A percentile compares a stretch with the other conserved stretches of the same genome.
These are phyloP conservation scores for Aromia moschata DNA, from an alignment of 2,888 invertebrate species.

Conservation along the genomic window DNA sequence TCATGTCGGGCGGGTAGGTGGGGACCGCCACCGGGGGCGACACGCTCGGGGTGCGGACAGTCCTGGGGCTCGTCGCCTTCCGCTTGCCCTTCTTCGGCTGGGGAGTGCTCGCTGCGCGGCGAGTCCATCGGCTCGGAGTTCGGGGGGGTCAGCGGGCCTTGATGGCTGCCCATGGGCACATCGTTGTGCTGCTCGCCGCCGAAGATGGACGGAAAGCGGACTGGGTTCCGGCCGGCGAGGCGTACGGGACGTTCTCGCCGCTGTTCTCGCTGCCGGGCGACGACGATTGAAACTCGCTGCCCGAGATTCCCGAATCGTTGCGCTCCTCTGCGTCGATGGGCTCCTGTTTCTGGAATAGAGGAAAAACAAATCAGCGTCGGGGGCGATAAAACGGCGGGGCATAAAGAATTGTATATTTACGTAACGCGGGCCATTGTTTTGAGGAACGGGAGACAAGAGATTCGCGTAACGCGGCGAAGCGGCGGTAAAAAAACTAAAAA, in stretches of 20 bases:
- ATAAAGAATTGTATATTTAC: constrained; percentile 42
- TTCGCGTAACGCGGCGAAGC: constrained; percentile 41
- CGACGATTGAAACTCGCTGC: constrained; percentile 70
- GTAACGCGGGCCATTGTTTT: constrained; percentile 40
- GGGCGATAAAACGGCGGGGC: constrained; percentile 17
- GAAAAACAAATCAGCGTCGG: constrained; percentile 1
- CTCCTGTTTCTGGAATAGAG: constrained; percentile 68
- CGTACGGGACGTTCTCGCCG: constrained; percentile 43
- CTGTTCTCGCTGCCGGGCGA: constrained; percentile 68
- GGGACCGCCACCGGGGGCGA: constrained; percentile 48
- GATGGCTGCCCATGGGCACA: constrained; percentile 11
- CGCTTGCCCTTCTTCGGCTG: constrained; percentile 2
- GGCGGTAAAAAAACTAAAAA: constrained; percentile 45
- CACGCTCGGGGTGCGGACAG: constrained; percentile 59
- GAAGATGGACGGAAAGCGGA: too few relatives aligned
- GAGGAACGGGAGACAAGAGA: constrained; percentile 38
- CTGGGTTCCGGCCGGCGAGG: constrained; percentile 28
- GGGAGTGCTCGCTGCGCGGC: constrained; percentile 34
- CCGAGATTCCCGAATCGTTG: constrained; percentile 71
- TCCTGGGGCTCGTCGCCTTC: constrained; percentile 48
- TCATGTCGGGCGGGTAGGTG: constrained; percentile 52
- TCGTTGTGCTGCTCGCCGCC: background rate
- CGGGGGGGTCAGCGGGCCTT: constrained; percentile 68
- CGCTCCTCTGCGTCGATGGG: constrained; percentile 59
- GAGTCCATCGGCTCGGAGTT: constrained; percentile 63